Evolutionary conservation across 2,113 vertebrate species (phyloP).

Genomic region (Conger conger): DNA sequence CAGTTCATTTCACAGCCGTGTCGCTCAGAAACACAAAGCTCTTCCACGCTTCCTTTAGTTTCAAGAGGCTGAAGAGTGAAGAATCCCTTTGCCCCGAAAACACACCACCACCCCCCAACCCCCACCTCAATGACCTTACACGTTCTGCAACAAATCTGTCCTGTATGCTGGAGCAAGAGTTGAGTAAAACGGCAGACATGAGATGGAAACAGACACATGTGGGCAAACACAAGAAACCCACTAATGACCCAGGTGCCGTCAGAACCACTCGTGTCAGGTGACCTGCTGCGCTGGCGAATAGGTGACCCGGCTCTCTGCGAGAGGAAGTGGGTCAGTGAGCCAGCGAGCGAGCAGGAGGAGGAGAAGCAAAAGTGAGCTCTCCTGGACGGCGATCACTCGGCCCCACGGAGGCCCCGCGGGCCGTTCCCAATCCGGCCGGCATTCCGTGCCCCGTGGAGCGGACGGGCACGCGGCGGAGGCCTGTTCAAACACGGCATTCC

Average conservation of each 20-base stretch:
- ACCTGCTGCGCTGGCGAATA: background rate
- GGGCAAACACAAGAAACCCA: background rate
- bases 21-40: background rate
- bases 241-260: background rate
- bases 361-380: background rate
- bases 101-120: background rate
- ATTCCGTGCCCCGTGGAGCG: conserved; percentile 16
- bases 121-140: background rate
- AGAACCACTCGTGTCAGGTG: background rate
- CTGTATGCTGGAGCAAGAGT: background rate
- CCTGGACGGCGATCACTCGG: background rate
- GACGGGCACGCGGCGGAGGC: background rate
- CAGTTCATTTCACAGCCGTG: background rate
- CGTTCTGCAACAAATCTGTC: background rate
- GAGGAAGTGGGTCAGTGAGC: conserved; percentile 10
- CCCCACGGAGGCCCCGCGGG: background rate
- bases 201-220: background rate
- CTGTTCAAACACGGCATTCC: conserved; percentile 46
- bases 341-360: background rate
- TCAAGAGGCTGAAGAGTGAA: background rate
- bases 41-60: background rate
- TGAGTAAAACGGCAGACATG: background rate
- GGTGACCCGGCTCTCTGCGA: background rate
- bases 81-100: background rate
- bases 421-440: background rate